phyloP scores from a whole-genome alignment of 2,797 vertebrate species.

The Clarias platycephalus region DNA sequence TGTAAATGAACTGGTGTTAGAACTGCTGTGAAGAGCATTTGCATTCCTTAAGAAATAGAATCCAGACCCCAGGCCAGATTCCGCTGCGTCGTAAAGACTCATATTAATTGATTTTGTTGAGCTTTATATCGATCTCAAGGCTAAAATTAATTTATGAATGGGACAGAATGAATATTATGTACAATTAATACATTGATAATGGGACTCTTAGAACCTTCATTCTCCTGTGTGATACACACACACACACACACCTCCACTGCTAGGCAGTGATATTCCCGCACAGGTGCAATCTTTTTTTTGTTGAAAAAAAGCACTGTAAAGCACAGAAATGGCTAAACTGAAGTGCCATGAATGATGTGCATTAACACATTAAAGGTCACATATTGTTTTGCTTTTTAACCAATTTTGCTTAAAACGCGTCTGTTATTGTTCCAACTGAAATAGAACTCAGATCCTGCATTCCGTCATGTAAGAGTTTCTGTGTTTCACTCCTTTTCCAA shows the following conservation, averaged over 20 bases:
- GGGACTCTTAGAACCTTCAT: background rate
- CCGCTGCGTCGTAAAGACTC: slow-evolving; percentile 39
- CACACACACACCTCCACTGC: background rate
- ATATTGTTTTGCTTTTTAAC: no score
- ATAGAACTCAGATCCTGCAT: no score
- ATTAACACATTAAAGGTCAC: background rate
- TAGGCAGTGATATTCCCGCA: background rate
- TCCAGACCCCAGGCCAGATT: slow-evolving; percentile 14
- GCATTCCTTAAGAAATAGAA: background rate
- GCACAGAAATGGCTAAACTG: background rate
- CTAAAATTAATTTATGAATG: slow-evolving; percentile 63
- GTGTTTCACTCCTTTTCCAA: no score
- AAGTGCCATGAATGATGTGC: background rate
- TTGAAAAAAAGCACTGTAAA: background rate
- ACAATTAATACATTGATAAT: slow-evolving; percentile 57
- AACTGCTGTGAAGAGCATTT: background rate
- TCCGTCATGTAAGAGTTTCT: no score
- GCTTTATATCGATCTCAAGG: slow-evolving; percentile 40
- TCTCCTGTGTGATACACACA: background rate
- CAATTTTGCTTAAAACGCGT: no score
- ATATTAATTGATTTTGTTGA: slow-evolving; percentile 51
- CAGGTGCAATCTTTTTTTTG: background rate
- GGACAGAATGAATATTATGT: slow-evolving; percentile 52
- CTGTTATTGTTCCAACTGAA: no score
- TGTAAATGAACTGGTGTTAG: background rate